These are phyloP conservation scores for Chaetops frenatus DNA, from an alignment of 2,113 vertebrate species.

Conservation along the genomic window DNA sequence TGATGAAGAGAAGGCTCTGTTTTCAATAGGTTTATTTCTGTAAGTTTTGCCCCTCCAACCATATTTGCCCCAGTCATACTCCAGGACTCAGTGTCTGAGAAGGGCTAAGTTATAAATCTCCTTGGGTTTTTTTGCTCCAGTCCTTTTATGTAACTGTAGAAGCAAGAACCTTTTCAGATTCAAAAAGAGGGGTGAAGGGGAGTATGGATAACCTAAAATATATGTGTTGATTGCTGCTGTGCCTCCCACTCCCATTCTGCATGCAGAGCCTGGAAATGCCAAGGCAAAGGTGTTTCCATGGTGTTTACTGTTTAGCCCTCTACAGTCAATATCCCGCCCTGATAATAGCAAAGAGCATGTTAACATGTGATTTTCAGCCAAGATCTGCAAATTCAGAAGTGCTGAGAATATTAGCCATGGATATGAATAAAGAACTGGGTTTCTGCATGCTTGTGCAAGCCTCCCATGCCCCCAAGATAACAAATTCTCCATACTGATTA, in stretches of 20 bases:
- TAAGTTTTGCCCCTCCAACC: neutral
- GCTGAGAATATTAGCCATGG: neutral
- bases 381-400: neutral
- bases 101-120: neutral
- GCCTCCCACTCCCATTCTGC: neutral
- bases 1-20: neutral
- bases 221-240: neutral
- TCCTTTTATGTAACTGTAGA: neutral
- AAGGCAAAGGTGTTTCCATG: slow-evolving; percentile 48
- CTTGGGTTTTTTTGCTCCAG: neutral
- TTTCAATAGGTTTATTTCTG: neutral
- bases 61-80: neutral
- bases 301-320: slow-evolving; percentile 22
- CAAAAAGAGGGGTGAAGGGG: neutral
- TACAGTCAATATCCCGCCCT: neutral
- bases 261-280: neutral
- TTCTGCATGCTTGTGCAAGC: neutral
- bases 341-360: neutral
- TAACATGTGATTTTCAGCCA: neutral
- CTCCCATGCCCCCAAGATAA: neutral
- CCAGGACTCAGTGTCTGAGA: neutral
- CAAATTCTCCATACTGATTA: neutral
- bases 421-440: neutral
- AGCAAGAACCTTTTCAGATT: neutral
- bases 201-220: neutral